These are phyloP conservation scores for Megaustenia siamemsis DNA, from an alignment of 2,888 invertebrate species.

Conservation along the genomic window DNA sequence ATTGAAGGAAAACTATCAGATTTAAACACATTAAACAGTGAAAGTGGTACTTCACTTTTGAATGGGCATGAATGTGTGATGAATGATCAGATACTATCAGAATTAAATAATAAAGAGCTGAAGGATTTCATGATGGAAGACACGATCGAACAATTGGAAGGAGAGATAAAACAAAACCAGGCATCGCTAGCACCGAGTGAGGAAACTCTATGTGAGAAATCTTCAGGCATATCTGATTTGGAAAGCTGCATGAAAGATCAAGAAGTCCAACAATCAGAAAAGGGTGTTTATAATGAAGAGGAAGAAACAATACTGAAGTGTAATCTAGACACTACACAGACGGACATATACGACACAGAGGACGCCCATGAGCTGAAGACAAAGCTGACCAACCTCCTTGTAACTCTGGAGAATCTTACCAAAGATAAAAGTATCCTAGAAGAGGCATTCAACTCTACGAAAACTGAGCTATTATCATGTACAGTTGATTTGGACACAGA, in stretches of 20 bases:
- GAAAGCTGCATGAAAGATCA: not conserved
- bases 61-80: not conserved
- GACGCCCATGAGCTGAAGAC: constrained; percentile 13
- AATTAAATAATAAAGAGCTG: not conserved
- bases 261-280: not conserved
- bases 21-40: not conserved
- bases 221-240: constrained; percentile 51
- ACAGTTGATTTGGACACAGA: not conserved
- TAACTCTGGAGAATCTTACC: not conserved
- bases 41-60: not conserved
- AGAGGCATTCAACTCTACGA: not conserved
- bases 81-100: not conserved
- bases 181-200: constrained; percentile 6
- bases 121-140: not conserved
- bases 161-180: not conserved
- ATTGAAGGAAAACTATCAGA: constrained; percentile 15
- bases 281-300: not conserved
- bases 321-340: constrained; percentile 45
- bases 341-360: constrained; percentile 44
- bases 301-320: constrained; percentile 5
- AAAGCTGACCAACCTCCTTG: constrained; percentile 9
- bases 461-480: not conserved
- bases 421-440: not conserved
- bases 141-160: constrained; percentile 24
- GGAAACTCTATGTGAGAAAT: constrained; percentile 57